Base-by-base conservation (phyloP, 1,140 invertebrate species). In the Papilio glaucus region DNA sequence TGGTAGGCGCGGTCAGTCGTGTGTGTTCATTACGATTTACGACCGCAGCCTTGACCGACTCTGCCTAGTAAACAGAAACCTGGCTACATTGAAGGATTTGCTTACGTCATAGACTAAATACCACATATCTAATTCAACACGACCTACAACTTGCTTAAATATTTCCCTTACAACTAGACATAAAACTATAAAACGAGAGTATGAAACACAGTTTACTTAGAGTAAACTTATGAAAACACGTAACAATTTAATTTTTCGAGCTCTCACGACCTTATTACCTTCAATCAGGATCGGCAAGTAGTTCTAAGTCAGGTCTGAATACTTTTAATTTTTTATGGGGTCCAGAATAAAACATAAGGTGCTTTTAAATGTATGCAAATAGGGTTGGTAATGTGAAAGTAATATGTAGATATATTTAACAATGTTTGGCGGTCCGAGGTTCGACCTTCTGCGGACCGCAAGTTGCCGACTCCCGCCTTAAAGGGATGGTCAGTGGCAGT, bases 121-220 rank as follows among this genome's bases (percentile, higher is more conserved):
- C 21, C 21, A 57, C 49, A 57, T 24, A 24, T 57, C 21, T 57
- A 57, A 57, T 57, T 57, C 9, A 57, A 57, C 10, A 57, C 21
- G 49, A 12, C 12, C 49, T 57, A 57, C 49, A 57, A 57, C 4
- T 53, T 57, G 18, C 21, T 24, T 57, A 57, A 57, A 49, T 18
- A 49, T 49, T 18, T 7, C 21, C 4, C 49, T 57, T 57, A 57
- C 4, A 13, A 12, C 49, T 57, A 57, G 21, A 26, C 49, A 57
- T 57, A 57, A 57, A 57, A 24, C 49, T 57, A 49, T 49, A 57
- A 57, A 24, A 57, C 49, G 49, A 57, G 49, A 57, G 49, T 57
- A 57, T 57, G 49, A 57, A 57, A 24, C 18, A 24, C 49, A 24
- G 49, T 57, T 57, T 57, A 57, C 49, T 57, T 57, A 57, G 8